Percentiles rank a stretch among this genome's conserved stretches.
Conservation (phyloP, 2,888 invertebrate species). For the Eremobia ochroleuca region DNA sequence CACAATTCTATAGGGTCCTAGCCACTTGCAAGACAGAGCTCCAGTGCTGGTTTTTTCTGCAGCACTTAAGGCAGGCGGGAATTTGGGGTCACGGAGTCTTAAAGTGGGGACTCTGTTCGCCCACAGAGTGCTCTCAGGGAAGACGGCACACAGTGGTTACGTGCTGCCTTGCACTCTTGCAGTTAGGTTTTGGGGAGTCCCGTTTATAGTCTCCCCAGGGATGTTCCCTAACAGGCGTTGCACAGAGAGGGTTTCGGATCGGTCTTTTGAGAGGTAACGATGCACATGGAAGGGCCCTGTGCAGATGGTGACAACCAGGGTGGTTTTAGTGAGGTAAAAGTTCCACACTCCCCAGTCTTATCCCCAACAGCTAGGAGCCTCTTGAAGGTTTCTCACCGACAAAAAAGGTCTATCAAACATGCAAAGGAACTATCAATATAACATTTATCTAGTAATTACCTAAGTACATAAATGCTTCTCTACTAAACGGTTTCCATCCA, state of each 20-base stretch:
- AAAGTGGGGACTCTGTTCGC: too few relatives aligned
- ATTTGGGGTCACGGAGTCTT: too few relatives aligned
- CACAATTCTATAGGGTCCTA: too few relatives aligned
- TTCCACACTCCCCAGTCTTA: neutral
- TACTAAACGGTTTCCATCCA: conserved; percentile 11
- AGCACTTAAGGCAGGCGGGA: too few relatives aligned
- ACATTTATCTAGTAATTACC: neutral
- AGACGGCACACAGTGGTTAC: neutral
- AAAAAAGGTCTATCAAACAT: neutral
- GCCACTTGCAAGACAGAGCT: neutral
- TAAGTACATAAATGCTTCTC: neutral
- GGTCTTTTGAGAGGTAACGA: too few relatives aligned
- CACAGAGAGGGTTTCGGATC: too few relatives aligned
- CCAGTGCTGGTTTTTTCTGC: too few relatives aligned
- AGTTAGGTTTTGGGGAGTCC: neutral
- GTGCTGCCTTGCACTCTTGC: neutral
- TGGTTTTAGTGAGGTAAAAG: too few relatives aligned
- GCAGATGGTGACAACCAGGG: too few relatives aligned
- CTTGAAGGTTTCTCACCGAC: neutral
- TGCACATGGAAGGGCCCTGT: too few relatives aligned
- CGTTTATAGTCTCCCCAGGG: neutral
- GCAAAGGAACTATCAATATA: neutral
- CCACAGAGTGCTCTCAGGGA: too few relatives aligned
- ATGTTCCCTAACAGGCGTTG: neutral
- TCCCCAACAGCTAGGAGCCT: neutral